These are phyloP conservation scores for Motacilla tschutschensis DNA, from an alignment of 2,113 vertebrate genomes.

Conservation along the genomic window DNA sequence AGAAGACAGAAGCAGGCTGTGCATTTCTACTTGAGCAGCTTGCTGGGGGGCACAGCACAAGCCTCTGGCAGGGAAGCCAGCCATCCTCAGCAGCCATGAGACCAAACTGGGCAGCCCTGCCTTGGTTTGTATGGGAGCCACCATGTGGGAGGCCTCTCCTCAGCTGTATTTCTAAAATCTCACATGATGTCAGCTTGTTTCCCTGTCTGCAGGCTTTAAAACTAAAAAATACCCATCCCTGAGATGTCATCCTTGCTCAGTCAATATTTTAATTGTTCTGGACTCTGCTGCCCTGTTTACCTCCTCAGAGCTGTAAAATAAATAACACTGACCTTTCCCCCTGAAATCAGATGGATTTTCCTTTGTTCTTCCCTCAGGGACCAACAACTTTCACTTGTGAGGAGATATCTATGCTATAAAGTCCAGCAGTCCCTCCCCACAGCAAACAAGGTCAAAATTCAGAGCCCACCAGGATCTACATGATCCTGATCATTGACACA, in stretches of 20 bases:
- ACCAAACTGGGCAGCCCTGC: not conserved
- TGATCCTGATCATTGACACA: not conserved
- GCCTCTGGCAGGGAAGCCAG: not conserved
- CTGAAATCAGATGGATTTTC: not conserved
- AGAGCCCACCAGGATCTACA: not conserved
- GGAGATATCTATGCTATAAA: not conserved
- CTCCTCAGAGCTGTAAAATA: conserved; percentile 12
- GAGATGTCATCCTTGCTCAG: not conserved
- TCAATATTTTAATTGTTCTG: conserved; percentile 16
- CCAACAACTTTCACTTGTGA: not conserved
- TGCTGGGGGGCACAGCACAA: not conserved
- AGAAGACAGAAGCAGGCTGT: not conserved
- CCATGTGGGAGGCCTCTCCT: not conserved
- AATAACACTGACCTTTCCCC: not conserved
- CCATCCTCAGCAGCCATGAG: not conserved
- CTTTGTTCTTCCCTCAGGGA: conserved; percentile 28
- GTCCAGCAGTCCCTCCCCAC: not conserved
- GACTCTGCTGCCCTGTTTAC: not conserved
- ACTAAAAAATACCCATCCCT: not conserved
- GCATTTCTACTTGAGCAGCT: not conserved
- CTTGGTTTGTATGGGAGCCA: not conserved
- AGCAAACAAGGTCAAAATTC: not conserved
- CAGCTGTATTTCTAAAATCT: not conserved
- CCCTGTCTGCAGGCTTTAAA: not conserved
- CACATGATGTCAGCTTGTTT: not conserved